Percentiles rank a stretch among this genome's conserved stretches.
Evolutionary conservation across 2,113 vertebrate species (phyloP).

Genomic region (Isurus oxyrinchus): DNA sequence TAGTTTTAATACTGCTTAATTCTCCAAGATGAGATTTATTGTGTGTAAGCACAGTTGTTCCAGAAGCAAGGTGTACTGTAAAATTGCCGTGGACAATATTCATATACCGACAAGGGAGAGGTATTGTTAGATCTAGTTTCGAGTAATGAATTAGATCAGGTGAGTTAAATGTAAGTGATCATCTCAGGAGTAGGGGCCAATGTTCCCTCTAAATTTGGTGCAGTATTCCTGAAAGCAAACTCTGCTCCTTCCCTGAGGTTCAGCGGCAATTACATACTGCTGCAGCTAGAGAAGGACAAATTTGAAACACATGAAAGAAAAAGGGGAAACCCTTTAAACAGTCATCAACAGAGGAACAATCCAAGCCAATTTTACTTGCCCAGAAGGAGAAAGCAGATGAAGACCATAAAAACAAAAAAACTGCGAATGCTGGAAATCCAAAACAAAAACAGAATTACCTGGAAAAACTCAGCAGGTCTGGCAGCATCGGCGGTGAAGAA

Average conservation of each 20-base stretch:
- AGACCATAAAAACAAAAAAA: no score
- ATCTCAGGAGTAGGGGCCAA: not conserved
- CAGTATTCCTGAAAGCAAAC: not conserved
- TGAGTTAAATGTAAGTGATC: not conserved
- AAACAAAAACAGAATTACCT: no score
- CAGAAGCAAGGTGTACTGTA: not conserved
- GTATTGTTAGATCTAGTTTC: not conserved
- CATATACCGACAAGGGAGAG: not conserved
- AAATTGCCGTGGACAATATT: not conserved
- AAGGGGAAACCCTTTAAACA: not conserved
- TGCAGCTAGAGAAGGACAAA: not conserved
- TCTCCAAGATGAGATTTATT: not conserved
- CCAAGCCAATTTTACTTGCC: not conserved
- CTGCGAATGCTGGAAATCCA: no score
- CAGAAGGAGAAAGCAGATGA: not conserved
- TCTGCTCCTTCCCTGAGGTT: not conserved
- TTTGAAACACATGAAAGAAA: not conserved
- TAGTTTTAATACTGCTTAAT: not conserved
- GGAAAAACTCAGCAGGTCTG: no score
- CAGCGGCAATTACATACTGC: not conserved
- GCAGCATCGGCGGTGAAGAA: no score
- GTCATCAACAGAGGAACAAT: not conserved
- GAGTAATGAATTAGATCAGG: not conserved
- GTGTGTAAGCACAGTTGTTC: not conserved
- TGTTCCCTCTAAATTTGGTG: not conserved